Evolutionary conservation across 2,797 vertebrate species (phyloP), one percentile per base, ranked within the genome.

Genomic region (Amblyopsis hoosieri): DNA sequence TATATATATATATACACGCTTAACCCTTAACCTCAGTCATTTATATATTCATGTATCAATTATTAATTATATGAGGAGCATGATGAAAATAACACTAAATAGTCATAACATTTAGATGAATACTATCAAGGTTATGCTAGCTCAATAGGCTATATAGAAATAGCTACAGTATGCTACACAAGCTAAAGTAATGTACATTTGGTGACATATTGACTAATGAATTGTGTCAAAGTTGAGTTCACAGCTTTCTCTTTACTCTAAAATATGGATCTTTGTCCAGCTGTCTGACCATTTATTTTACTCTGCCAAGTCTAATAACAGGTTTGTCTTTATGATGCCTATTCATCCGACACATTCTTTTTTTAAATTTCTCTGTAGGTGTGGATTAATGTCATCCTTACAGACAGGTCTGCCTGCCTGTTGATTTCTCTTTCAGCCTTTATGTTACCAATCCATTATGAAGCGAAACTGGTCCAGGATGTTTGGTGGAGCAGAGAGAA

Each of bases 361-460:
- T 78, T 50, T 64, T 78, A 3, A 23, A 54, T 62, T 51, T 60
- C 53, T 45, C 57, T 58, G 33, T 69, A 45, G 50, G 51, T 60
- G 8, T 60, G 62, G 48, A 54, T 74, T 51, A 9, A 14, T 17
- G 50, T 14, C 15, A 17, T 17, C 14, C 50, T 51, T 7, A 8
- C 55, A 37, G 76, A 79, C 81, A 74, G 71, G 54, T 70, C 71
- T 74, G 71, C 53, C 71, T 72, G 66, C 75, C 72, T 68, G 78
- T 78, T 77, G 67, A 66, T 82, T 79, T 81, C 75, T 83, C 62
- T 80, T 84, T 69, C 74, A 64, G 79, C 70, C 74, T 47, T 73
- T 62, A 75, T 78, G 70, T 12, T 14, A 67, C 70, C 65, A 67
- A 70, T 66, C 57, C 74, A 81, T 70, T 76, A 74, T 54, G 75